Base-by-base conservation (phyloP, 2,888 invertebrate genomes). In the Lasioglossum villosulum region DNA sequence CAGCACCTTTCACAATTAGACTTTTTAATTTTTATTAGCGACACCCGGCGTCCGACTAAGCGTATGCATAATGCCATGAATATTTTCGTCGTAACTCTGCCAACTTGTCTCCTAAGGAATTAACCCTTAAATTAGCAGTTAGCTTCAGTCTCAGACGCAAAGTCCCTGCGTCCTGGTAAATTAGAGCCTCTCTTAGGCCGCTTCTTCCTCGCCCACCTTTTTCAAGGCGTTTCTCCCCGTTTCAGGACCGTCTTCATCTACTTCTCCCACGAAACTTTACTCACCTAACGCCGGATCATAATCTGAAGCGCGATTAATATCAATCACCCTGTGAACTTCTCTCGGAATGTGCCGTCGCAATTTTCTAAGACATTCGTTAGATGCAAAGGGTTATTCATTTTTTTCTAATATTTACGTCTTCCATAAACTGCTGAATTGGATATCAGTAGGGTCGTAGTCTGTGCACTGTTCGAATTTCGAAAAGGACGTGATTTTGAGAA, bases 121-220 rank as follows among this genome's bases (percentile, higher is more conserved):
- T 95, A 95, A 95, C 95, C 95, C 95, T 95, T 95, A 95, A 95
- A 95, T 95, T 95, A 95, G 95, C 95, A 94, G 95, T 94, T 95
- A 95, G 94, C 95, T 94, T 93, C 93, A 91, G 93, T 91, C 93
- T 94, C 93, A 93, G 93, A 92, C 92, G 94, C 93, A 94, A 94
- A 94, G 94, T 95, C 94, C 93, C 92, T 91, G 93, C 94, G 92
- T 93, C 94, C 93, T 92, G 92, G 92, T 94, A 95, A 95, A 94
- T 95, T 95, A 94, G 93, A 94, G 92, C 92, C 93, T 90, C 93
- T 92, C 93, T 90, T 93, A 92, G 89, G 92, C 90, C 86, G 85
- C 82, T 82, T 90, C 86, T 75, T 80, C 87, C 81, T 86, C 79
- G 73, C 86, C 79, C 83, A 52, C 82, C 88, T 85, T 89, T 83